Conservation (phyloP, 2,797 vertebrate species). For the Tapirus indicus region DNA sequence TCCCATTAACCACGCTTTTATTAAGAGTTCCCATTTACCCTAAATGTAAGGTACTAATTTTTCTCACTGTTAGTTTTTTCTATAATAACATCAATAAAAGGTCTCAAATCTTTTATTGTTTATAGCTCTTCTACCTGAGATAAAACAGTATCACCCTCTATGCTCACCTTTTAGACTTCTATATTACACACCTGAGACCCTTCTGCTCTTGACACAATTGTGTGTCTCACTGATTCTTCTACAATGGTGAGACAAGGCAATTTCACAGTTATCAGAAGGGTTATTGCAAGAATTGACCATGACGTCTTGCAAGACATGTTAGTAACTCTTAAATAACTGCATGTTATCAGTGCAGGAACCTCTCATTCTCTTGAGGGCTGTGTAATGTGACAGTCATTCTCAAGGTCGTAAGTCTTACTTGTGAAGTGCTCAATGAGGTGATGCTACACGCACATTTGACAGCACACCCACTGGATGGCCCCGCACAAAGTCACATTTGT, state of each 20-base stretch:
- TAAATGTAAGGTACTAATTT: not conserved
- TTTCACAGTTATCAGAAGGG: conserved; percentile 51
- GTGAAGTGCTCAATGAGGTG: not conserved
- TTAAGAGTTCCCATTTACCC: not conserved
- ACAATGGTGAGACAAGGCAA: conserved; percentile 4
- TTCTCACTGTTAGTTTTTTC: not conserved
- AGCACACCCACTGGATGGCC: not conserved
- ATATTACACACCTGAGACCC: conserved; percentile 41
- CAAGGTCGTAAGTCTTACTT: not conserved
- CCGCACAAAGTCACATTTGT: not conserved
- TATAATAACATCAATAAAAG: not conserved
- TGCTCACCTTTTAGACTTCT: not conserved
- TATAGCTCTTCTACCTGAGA: not conserved
- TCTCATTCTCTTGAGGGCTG: not conserved
- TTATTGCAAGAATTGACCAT: conserved; percentile 49
- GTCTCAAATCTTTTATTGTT: not conserved
- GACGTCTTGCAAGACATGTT: not conserved
- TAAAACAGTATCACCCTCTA: not conserved
- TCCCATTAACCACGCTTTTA: not conserved
- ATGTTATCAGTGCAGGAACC: not conserved
- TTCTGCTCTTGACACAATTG: not conserved
- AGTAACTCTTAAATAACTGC: not conserved
- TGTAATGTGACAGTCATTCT: not conserved
- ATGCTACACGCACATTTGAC: not conserved
- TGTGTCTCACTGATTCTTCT: not conserved